Percentiles rank a stretch among this genome's conserved stretches.
Evolutionary conservation across 2,888 invertebrate genomes (phyloP).

Genomic region (Timema cristinae): DNA sequence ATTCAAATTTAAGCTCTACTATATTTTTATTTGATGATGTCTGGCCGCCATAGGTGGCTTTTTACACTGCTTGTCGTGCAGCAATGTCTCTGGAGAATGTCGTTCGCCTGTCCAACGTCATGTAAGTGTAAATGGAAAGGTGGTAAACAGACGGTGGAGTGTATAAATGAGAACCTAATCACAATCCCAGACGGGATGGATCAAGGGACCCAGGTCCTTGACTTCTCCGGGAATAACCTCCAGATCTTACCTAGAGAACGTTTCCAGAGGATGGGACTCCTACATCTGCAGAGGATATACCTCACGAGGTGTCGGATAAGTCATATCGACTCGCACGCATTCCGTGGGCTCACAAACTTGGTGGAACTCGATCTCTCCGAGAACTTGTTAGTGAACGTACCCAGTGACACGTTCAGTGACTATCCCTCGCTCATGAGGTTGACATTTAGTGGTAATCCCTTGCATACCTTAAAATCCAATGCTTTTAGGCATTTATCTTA

Average conservation of each 20-base stretch:
- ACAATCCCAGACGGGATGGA: slow-evolving; percentile 76
- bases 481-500: slow-evolving; percentile 71
- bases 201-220: slow-evolving; percentile 80
- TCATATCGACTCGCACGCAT: slow-evolving; percentile 73
- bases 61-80: slow-evolving; percentile 23
- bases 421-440: slow-evolving; percentile 79
- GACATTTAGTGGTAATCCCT: slow-evolving; percentile 76
- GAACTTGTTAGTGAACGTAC: slow-evolving; percentile 73
- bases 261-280: slow-evolving; percentile 71
- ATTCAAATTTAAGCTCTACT: not conserved
- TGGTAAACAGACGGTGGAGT: slow-evolving; percentile 87
- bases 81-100: slow-evolving; percentile 25
- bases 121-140: slow-evolving; percentile 91
- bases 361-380: slow-evolving; percentile 84
- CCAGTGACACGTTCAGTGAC: slow-evolving; percentile 72
- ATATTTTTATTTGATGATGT: slow-evolving; percentile 1
- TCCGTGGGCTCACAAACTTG: slow-evolving; percentile 78
- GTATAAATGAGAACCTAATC: slow-evolving; percentile 71
- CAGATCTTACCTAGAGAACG: slow-evolving; percentile 73
- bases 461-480: slow-evolving; percentile 64
- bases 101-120: slow-evolving; percentile 63
- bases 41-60: slow-evolving; percentile 7
- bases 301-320: slow-evolving; percentile 73
- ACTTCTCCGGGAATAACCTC: slow-evolving; percentile 78
- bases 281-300: slow-evolving; percentile 84